Evolutionary conservation across 2,113 vertebrate species (phyloP).

Genomic region (Sturnira hondurensis): DNA sequence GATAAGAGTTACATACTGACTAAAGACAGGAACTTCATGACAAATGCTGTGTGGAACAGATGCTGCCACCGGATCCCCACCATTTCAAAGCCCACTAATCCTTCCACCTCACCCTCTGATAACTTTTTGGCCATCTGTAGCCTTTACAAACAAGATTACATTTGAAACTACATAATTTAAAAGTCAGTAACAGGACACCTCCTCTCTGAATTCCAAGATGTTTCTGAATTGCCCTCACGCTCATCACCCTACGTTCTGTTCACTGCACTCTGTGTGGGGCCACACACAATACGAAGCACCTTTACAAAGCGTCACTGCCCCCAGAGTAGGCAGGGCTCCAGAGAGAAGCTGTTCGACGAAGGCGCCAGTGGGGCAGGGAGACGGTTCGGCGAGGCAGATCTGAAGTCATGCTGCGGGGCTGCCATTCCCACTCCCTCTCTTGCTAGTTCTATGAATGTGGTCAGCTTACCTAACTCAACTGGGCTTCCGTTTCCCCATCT

Average conservation of each 20-base stretch:
- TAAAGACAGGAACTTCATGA: background rate
- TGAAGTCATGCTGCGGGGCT: background rate
- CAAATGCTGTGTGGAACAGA: background rate
- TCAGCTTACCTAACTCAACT: background rate
- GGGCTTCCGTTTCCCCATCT: background rate
- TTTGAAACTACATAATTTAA: background rate
- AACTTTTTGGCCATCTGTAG: background rate
- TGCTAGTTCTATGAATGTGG: background rate
- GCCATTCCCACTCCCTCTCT: background rate
- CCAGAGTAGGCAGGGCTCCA: background rate
- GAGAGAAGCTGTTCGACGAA: background rate
- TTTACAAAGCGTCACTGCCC: background rate
- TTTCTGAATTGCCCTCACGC: background rate
- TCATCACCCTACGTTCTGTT: background rate
- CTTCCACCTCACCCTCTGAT: background rate
- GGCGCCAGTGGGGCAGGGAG: background rate
- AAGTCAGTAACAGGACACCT: background rate
- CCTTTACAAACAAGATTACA: background rate
- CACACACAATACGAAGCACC: background rate
- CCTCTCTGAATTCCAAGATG: background rate
- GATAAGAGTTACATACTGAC: background rate
- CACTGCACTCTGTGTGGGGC: background rate
- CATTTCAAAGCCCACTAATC: background rate
- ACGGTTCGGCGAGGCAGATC: accelerated
- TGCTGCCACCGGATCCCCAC: background rate